A percentile compares a stretch with the other conserved stretches of the same genome.
Conservation (phyloP, 2,797 vertebrate genomes). For the Diglossa cyanea region DNA sequence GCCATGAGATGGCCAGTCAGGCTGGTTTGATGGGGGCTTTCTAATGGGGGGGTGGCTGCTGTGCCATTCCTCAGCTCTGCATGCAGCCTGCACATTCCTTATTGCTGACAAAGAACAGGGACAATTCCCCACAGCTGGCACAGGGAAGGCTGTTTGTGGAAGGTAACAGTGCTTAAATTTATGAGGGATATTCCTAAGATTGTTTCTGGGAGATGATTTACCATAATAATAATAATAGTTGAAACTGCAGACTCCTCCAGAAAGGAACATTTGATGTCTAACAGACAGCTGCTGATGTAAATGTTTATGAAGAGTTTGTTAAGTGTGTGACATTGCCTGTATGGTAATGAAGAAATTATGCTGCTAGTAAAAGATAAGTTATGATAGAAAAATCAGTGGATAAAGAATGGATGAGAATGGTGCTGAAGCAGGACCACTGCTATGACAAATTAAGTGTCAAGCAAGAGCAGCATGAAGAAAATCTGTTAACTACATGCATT, state of each 20-base stretch:
- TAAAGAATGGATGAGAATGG: not conserved
- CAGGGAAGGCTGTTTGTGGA: not conserved
- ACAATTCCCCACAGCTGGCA: not conserved
- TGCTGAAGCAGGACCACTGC: constrained; percentile 2
- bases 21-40: not conserved
- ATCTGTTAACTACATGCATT: not conserved
- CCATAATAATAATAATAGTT: not conserved
- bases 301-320: constrained; percentile 29
- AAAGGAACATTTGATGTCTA: constrained; percentile 9
- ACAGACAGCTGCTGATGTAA: constrained; percentile 9
- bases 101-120: accelerated
- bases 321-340: not conserved
- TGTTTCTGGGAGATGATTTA: not conserved
- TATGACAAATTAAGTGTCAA: not conserved
- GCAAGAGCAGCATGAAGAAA: not conserved
- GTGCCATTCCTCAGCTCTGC: not conserved
- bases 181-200: not conserved
- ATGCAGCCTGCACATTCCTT: not conserved
- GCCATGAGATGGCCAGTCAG: not conserved
- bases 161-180: not conserved
- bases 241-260: not conserved
- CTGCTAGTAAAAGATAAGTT: not conserved
- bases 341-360: constrained; percentile 1
- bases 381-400: constrained; percentile 1
- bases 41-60: not conserved